Evolutionary conservation across 1,140 invertebrate genomes (phyloP).

Genomic region (Zaprionus africanus): DNA sequence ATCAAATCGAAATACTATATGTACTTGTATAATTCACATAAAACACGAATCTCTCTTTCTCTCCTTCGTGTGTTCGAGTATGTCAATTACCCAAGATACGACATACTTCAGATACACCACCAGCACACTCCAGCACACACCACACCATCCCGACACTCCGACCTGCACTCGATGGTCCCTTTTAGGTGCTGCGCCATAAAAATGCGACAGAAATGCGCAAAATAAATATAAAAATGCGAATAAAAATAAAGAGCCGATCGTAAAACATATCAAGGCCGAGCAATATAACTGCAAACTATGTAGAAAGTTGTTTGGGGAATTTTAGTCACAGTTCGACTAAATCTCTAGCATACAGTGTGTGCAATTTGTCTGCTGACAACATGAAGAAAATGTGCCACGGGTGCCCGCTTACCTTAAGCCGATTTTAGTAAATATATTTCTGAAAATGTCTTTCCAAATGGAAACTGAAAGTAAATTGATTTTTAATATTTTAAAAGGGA

Average conservation of each 20-base stretch:
- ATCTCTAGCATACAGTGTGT: constrained; percentile 19
- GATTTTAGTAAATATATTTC: too few species aligned
- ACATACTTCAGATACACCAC: constrained; percentile 36
- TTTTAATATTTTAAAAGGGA: too few species aligned
- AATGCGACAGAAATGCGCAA: constrained; percentile 52
- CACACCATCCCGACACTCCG: not conserved
- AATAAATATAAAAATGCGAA: constrained; percentile 51
- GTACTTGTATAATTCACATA: constrained; percentile 19
- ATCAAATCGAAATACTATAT: constrained; percentile 48
- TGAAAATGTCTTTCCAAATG: too few species aligned
- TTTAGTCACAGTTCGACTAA: constrained; percentile 12
- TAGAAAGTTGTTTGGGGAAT: constrained; percentile 34
- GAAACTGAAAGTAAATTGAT: too few species aligned
- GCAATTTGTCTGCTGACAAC: constrained; percentile 1
- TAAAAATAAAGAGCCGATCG: constrained; percentile 31
- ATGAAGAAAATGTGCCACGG: not conserved
- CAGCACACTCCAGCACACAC: too few species aligned
- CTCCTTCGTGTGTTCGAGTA: constrained; percentile 5
- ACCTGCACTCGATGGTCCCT: not conserved
- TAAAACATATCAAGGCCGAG: constrained; percentile 26
- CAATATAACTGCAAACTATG: constrained; percentile 25
- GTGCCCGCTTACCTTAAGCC: not conserved
- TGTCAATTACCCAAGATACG: constrained; percentile 51
- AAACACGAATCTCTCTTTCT: constrained; percentile 17
- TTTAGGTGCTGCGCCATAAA: constrained; percentile 59